Conservation (phyloP, 2,888 invertebrate genomes). For the Oasisia sp. region DNA sequence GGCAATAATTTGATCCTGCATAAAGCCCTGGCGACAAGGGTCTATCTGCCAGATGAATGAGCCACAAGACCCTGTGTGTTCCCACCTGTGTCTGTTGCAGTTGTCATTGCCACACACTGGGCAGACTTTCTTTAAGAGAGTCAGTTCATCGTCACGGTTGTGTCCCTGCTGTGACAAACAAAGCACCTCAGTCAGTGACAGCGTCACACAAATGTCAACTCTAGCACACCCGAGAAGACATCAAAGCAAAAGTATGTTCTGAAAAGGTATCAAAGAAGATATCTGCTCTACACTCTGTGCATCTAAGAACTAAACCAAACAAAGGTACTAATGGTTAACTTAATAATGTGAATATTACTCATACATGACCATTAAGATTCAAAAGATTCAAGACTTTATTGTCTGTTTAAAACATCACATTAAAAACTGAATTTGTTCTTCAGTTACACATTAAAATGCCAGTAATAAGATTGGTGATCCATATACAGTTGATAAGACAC, state of each 20-base stretch:
- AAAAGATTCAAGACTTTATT: no score
- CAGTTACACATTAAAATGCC: no score
- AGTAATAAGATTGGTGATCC: no score
- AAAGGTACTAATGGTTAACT: neutral
- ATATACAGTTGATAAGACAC: no score
- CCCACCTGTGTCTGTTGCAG: slow-evolving; percentile 61
- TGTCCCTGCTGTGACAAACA: slow-evolving; percentile 20
- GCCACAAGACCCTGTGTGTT: neutral
- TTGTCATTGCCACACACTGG: slow-evolving; percentile 63
- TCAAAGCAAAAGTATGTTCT: neutral
- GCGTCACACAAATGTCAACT: neutral
- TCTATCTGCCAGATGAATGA: neutral
- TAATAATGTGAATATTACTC: neutral
- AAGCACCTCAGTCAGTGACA: neutral
- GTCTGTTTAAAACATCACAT: no score
- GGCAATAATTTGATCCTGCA: no score
- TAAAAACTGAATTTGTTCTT: no score
- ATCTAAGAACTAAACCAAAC: neutral
- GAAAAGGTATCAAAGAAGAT: neutral
- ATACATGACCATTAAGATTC: no score
- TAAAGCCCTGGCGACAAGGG: no score
- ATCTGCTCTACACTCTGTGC: neutral
- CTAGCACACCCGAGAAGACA: neutral
- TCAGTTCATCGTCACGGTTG: slow-evolving; percentile 39
- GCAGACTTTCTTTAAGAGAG: slow-evolving; percentile 48